Evolutionary conservation across 2,797 vertebrate genomes (phyloP), one percentile per base, ranked within the genome.

Genomic region (Phyllotis vaccarum): DNA sequence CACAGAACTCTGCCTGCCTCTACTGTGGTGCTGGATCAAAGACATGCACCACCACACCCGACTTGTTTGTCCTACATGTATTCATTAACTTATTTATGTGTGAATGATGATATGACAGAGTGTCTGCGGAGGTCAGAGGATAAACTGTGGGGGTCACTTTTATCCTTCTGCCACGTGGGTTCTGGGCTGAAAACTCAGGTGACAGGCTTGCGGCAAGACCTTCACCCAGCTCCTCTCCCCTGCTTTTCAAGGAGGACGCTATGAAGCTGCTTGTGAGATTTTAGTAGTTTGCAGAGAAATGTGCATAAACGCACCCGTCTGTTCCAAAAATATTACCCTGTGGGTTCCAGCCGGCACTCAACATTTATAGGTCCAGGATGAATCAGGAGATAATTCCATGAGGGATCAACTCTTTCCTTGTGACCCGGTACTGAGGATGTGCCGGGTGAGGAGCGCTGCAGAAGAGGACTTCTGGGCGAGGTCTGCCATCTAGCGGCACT

Each of bases 401-500:
- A 27, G 68, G 76, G 37, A 81, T 27, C 40, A 78, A 24, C 11
- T 94, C 46, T 93, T 66, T 95, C 72, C 90, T 40, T 85, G 66
- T 52, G 75, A 66, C 37, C 40, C 34, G 56, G 19, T 43, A 52
- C 6, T 80, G 34, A 16, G 0, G 24, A 52, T 5, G 1, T 1
- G 22, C n/a, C 27, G 72, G 37, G 56, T 75, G 29, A 75, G 54
- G 62, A 31, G 31, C 1, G 0, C 58, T 24, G 3, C 9, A 68
- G 29, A 60, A 16, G 49, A 43, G 70, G 40, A 86, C 62, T 89
- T 95, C 52, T 91, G 87, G n/a, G 88, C 66, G 86, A 93, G 72
- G 74, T 17, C 96, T 95, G 93, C 78, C 97, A 86, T 60, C 97
- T 97, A 14, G 95, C 86, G 97, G 94, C 78, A 21, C 4, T 6